phyloP scores from a whole-genome alignment of 2,797 vertebrate genomes.

The Mareca strepera region DNA sequence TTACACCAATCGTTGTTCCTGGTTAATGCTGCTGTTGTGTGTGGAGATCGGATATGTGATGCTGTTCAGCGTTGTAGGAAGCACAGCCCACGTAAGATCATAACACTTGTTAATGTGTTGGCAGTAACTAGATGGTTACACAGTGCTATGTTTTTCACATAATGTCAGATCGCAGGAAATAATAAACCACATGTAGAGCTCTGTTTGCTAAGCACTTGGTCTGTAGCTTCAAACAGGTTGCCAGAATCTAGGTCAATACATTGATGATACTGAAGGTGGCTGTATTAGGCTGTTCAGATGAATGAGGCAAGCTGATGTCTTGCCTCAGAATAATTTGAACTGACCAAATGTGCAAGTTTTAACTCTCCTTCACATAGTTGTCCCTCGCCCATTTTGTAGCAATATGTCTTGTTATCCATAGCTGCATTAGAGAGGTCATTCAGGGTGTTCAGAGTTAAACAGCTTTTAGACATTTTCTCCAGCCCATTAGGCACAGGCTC shows the following conservation, averaged over 20 bases:
- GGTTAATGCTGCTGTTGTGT: neutral
- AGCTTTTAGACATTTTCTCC: slow-evolving; percentile 35
- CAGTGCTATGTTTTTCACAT: neutral
- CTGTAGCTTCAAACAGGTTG: neutral
- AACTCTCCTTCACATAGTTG: neutral
- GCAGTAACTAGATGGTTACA: neutral
- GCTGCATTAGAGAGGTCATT: neutral
- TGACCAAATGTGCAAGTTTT: neutral
- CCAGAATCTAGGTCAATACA: neutral
- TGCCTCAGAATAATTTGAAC: neutral
- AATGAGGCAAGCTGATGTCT: neutral
- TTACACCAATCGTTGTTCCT: neutral
- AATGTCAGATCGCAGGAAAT: neutral
- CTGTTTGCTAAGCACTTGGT: neutral
- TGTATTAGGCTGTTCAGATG: neutral
- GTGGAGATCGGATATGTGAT: neutral
- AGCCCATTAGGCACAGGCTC: slow-evolving; percentile 21
- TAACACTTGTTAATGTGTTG: neutral
- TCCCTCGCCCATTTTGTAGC: neutral
- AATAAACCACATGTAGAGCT: neutral
- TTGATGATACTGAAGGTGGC: neutral
- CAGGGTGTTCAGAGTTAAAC: neutral
- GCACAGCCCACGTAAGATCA: neutral
- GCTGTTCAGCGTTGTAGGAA: neutral
- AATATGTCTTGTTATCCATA: neutral